Evolutionary conservation across 2,113 vertebrate genomes (phyloP).

Genomic region (Pomatorhinus ruficollis): DNA sequence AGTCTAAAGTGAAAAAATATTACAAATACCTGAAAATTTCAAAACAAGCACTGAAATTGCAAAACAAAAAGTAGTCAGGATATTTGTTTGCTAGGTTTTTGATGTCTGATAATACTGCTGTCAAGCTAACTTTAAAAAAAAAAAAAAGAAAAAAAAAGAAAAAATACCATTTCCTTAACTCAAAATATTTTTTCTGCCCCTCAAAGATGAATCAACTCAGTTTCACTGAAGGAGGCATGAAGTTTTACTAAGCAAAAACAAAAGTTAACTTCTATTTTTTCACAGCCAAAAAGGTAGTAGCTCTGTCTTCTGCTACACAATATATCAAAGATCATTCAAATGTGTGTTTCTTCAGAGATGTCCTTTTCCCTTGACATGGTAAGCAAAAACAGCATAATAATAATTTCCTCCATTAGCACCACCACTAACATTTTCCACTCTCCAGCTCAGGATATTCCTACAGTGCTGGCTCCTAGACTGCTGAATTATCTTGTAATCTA

Average conservation of each 20-base stretch:
- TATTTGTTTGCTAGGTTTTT: not conserved
- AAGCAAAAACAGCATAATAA: not conserved
- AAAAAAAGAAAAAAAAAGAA: not conserved
- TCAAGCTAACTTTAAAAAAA: not conserved
- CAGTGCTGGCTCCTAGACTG: not conserved
- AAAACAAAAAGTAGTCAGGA: not conserved
- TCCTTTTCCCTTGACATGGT: not conserved
- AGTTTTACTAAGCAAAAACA: not conserved
- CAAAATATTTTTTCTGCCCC: not conserved
- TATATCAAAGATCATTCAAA: not conserved
- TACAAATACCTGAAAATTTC: not conserved
- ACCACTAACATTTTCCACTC: not conserved
- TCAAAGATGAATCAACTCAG: not conserved
- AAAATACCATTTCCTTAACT: not conserved
- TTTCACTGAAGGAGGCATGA: not conserved
- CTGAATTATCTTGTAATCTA: conserved; percentile 58
- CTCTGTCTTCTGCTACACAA: not conserved
- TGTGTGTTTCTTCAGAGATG: too few species aligned
- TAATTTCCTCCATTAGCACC: not conserved
- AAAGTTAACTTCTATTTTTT: not conserved
- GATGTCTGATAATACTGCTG: not conserved
- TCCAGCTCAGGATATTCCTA: not conserved
- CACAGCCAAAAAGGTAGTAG: not conserved
- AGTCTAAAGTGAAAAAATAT: not conserved
- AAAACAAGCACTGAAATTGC: not conserved